Evolutionary conservation across 92 coral and sea anemone species (phyloP).

Genomic region (Phenganax marumi): DNA sequence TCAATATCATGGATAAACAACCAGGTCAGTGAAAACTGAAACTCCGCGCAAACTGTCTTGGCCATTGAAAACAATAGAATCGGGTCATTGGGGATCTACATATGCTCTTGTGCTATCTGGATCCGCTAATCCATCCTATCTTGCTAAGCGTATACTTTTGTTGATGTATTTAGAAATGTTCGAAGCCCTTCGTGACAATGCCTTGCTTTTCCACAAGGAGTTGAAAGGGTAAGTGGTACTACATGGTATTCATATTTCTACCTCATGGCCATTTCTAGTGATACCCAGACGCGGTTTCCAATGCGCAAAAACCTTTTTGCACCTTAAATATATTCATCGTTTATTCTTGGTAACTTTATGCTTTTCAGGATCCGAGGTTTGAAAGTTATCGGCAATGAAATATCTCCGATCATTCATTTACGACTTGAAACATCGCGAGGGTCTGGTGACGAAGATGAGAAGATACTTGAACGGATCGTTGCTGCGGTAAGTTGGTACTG

Average conservation of each 20-base stretch:
- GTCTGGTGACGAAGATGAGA: constrained; percentile 70
- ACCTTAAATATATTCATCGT: not conserved
- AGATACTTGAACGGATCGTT: constrained; percentile 68
- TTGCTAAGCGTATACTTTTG: not conserved
- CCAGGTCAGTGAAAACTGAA: constrained; percentile 57
- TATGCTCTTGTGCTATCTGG: no score
- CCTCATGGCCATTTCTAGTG: not conserved
- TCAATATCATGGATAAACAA: constrained; percentile 78
- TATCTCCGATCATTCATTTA: constrained; percentile 83
- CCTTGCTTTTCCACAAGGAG: constrained; percentile 70
- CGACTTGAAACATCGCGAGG: constrained; percentile 62
- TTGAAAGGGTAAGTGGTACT: constrained; percentile 60
- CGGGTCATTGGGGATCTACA: no score
- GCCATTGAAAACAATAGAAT: not conserved
- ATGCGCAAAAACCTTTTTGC: not conserved
- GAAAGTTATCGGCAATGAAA: constrained; percentile 60
- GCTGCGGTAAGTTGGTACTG: constrained; percentile 63
- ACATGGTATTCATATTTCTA: not conserved
- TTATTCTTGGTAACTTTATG: not conserved
- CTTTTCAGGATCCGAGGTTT: constrained; percentile 68
- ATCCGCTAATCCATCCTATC: no score
- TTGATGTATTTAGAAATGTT: constrained; percentile 69
- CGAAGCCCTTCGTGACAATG: constrained; percentile 74
- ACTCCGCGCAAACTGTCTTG: not conserved
- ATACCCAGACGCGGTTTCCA: not conserved